Base-by-base conservation (phyloP, 2,797 vertebrate genomes). In the Sebastes minor region DNA sequence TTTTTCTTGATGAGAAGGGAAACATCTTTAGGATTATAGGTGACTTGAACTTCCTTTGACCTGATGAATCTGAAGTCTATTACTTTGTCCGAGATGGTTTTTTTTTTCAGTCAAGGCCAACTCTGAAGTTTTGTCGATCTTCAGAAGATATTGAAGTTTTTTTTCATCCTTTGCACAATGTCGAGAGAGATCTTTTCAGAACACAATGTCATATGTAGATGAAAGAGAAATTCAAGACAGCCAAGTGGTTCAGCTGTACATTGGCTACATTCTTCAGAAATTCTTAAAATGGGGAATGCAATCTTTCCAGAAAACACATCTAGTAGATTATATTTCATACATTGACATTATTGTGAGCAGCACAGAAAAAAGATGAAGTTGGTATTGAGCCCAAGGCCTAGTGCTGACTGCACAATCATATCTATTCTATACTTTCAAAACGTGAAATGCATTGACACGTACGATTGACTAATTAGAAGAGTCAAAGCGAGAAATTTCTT, bases 1-100 rank as follows among this genome's bases (percentile, higher is more conserved):
- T 72, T 84, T 74, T 56, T 78, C 60, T 78, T 33, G 28, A 87
- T 55, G 33, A 78, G 71, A 64, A 53, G 53, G 52, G 53, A 71
- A 74, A 82, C 38, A 66, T 78, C 23, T 63, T 72, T 72, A 6
- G 49, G 64, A 42, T 53, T 65, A 30, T 5, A 56, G 28, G 22
- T 75, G 32, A 71, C 27, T 57, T 81, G 46, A 82, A 82, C 49
- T 69, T 74, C 6, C 53, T 65, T 73, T 78, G 61, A 82, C 74
- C 57, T 70, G 71, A 64, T 74, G 13, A 57, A 66, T 79, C 8
- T 78, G 1, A 62, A 74, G 49, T 52, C 28, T 75, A 28, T 73
- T 60, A 38, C 6, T 28, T 18, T 59, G 27, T 70, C 38, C 30
- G 1, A 42, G 14, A 71, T 53, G 60, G 5, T 1, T 0, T 1